phyloP scores from a whole-genome alignment of 2,797 vertebrate species.

The Glyptemys insculpta region DNA sequence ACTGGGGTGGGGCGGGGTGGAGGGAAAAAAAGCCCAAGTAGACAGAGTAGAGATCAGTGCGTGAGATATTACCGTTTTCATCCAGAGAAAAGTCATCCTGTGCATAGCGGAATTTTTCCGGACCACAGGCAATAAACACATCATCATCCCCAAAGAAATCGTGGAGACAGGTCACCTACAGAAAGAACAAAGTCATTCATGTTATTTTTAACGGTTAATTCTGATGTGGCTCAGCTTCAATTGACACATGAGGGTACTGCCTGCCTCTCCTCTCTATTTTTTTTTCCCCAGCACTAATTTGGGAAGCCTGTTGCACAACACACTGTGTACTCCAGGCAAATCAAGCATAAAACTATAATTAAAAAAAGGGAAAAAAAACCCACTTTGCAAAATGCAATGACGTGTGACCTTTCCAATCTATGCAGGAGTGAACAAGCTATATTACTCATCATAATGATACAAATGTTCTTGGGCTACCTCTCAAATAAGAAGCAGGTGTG shows the following conservation, averaged over 20 bases:
- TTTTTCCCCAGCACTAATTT: rapidly evolving
- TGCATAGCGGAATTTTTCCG: conserved; percentile 99
- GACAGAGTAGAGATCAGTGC: not conserved
- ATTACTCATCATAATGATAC: not conserved
- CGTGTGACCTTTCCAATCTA: not conserved
- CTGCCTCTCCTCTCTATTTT: not conserved
- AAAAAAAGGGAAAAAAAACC: not conserved
- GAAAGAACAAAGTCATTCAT: conserved; percentile 69
- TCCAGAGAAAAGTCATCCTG: conserved; percentile 99
- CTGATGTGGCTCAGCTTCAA: not conserved
- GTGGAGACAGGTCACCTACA: conserved; percentile 96
- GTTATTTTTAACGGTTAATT: conserved; percentile 35
- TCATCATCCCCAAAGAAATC: conserved; percentile 99
- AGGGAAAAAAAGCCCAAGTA: not conserved
- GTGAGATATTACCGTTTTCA: conserved; percentile 89
- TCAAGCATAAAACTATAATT: not conserved
- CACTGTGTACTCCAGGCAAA: not conserved
- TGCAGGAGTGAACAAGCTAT: not conserved
- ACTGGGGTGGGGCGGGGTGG: not conserved
- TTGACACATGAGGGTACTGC: not conserved
- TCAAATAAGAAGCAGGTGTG: not conserved
- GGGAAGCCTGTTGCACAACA: not conserved
- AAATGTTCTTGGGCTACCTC: not conserved
- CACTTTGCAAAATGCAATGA: not conserved
- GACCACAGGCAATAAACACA: conserved; percentile 97